phyloP scores from a whole-genome alignment of 2,113 vertebrate genomes.

The Dromas ardeola region DNA sequence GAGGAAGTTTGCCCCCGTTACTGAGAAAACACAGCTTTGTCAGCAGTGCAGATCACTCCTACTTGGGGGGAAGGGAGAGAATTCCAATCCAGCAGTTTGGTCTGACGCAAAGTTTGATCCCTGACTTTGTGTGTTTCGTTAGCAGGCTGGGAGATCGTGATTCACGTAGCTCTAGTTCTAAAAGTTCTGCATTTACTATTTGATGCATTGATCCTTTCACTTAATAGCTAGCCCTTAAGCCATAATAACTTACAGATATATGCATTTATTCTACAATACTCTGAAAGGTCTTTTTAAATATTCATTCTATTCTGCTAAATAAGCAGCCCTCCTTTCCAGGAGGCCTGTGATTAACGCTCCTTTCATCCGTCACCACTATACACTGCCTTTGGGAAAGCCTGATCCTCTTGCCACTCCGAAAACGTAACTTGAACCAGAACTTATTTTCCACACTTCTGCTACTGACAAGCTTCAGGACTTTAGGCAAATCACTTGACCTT shows the following conservation, averaged over 20 bases:
- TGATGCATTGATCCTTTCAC: conserved; percentile 61
- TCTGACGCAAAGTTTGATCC: not conserved
- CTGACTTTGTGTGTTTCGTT: not conserved
- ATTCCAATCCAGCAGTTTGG: not conserved
- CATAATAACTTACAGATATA: conserved; percentile 65
- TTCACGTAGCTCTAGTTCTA: not conserved
- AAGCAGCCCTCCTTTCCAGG: conserved; percentile 59
- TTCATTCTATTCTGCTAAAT: conserved; percentile 65
- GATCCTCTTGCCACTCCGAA: not conserved
- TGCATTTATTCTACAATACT: conserved; percentile 64
- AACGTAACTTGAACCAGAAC: conserved; percentile 31
- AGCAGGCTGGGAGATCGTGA: not conserved
- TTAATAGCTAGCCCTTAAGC: conserved; percentile 61
- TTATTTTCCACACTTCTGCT: conserved; percentile 3
- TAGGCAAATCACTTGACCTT: conserved; percentile 51
- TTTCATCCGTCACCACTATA: conserved; percentile 30
- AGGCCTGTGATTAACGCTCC: conserved; percentile 48
- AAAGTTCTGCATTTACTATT: conserved; percentile 49
- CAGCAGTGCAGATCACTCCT: not conserved
- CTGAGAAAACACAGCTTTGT: not conserved
- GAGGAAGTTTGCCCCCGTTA: not conserved
- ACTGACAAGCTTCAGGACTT: conserved; percentile 28
- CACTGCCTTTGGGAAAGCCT: conserved; percentile 49
- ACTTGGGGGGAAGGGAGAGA: not conserved
- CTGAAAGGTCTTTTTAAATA: conserved; percentile 67